These are phyloP conservation scores for Lerista edwardsae DNA, from an alignment of 2,797 vertebrate species.

Conservation along the genomic window DNA sequence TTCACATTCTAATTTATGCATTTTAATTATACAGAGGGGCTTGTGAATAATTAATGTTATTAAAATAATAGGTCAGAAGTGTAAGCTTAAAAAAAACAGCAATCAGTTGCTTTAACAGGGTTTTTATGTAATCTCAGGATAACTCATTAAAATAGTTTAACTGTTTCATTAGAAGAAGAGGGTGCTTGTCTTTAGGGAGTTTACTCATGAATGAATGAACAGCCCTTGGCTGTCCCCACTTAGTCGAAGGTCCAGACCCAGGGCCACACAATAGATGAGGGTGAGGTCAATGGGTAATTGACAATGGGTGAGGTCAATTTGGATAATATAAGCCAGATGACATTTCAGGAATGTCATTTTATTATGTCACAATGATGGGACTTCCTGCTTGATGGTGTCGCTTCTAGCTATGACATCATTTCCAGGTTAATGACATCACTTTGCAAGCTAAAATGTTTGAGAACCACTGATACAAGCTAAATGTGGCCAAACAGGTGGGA, in stretches of 20 bases:
- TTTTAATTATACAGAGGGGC: constrained; percentile 62
- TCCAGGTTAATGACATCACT: too few relatives aligned
- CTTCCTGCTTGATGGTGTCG: too few relatives aligned
- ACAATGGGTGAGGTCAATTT: too few relatives aligned
- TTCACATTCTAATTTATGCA: constrained; percentile 61
- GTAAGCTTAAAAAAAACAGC: constrained; percentile 50
- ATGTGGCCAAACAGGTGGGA: neutral
- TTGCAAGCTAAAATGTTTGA: too few relatives aligned
- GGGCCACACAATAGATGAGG: too few relatives aligned
- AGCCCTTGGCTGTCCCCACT: neutral
- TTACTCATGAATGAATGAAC: neutral
- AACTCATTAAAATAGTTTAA: constrained; percentile 60
- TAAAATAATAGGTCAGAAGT: constrained; percentile 64
- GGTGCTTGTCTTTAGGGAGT: neutral
- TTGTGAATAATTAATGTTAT: constrained; percentile 64
- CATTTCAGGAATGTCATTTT: too few relatives aligned
- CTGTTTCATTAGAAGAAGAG: constrained; percentile 46
- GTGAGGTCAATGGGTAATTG: neutral
- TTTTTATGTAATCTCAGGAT: constrained; percentile 52
- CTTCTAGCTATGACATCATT: too few relatives aligned
- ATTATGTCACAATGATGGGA: too few relatives aligned
- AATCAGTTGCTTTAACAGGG: constrained; percentile 46
- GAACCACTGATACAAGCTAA: too few relatives aligned
- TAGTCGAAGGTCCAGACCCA: too few relatives aligned
- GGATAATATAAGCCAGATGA: neutral